These are phyloP conservation scores for Dasysyrphus albostriatus DNA, from an alignment of 2,888 invertebrate genomes.

Conservation along the genomic window DNA sequence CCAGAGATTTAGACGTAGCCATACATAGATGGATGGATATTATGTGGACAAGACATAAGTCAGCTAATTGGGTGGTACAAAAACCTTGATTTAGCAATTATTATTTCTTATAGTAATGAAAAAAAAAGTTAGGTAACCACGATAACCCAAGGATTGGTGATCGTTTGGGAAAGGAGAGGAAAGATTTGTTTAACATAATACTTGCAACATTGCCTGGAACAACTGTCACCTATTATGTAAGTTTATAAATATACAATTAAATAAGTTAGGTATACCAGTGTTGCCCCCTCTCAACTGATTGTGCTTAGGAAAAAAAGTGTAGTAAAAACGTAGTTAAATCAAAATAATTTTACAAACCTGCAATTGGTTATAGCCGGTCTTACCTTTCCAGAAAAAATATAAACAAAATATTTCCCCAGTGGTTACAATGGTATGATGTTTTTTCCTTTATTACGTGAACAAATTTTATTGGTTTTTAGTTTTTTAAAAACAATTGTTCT, in stretches of 20 bases:
- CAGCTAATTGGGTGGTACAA: slow-evolving; percentile 88
- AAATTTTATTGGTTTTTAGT: too few relatives aligned
- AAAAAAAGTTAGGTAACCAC: slow-evolving; percentile 87
- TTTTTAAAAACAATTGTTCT: too few relatives aligned
- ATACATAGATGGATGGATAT: slow-evolving; percentile 86
- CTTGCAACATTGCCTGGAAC: slow-evolving; percentile 90
- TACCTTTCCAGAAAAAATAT: too few relatives aligned
- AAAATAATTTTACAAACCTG: too few relatives aligned
- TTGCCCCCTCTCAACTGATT: too few relatives aligned
- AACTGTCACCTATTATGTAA: slow-evolving; percentile 90
- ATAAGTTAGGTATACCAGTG: too few relatives aligned
- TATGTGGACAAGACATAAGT: slow-evolving; percentile 84
- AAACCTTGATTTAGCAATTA: not conserved
- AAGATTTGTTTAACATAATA: slow-evolving; percentile 89
- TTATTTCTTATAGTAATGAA: not conserved
- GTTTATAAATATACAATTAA: not conserved
- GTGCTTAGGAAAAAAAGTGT: too few relatives aligned
- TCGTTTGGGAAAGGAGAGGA: slow-evolving; percentile 87
- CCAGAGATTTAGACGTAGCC: slow-evolving; percentile 84
- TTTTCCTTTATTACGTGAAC: too few relatives aligned
- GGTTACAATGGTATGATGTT: too few relatives aligned
- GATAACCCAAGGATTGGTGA: slow-evolving; percentile 87
- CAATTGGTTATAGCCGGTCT: too few relatives aligned
- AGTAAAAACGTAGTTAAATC: too few relatives aligned
- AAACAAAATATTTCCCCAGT: too few relatives aligned